Conservation (phyloP, 2,113 vertebrate species). For the Numenius arquata region DNA sequence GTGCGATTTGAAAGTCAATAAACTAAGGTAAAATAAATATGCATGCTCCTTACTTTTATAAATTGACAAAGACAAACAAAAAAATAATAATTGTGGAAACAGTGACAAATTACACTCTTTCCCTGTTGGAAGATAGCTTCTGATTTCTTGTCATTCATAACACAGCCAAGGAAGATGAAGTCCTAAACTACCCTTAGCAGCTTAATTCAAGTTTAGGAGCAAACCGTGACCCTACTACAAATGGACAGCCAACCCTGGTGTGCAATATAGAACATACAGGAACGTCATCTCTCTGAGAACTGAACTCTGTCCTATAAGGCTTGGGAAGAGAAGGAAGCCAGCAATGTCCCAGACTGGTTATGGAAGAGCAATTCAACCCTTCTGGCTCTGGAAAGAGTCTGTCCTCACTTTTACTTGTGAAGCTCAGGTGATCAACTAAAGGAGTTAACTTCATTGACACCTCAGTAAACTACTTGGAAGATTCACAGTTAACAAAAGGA, state of each 20-base stretch:
- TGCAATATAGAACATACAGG: neutral
- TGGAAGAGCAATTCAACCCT: neutral
- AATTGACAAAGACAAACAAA: slow-evolving; percentile 9
- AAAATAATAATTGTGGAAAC: neutral
- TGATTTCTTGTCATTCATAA: neutral
- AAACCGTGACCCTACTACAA: neutral
- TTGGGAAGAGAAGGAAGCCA: neutral
- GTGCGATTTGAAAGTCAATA: slow-evolving; percentile 33
- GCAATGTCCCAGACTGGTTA: neutral
- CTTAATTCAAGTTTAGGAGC: neutral
- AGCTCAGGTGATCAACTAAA: neutral
- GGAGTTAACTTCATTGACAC: neutral
- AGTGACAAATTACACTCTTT: neutral
- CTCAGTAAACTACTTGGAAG: neutral
- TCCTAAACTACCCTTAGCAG: neutral
- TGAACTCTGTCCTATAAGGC: neutral
- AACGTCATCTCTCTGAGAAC: neutral
- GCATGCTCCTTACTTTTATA: neutral
- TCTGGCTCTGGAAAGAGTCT: neutral
- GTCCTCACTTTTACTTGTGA: neutral
- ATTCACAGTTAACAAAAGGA: neutral
- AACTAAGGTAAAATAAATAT: slow-evolving; percentile 43
- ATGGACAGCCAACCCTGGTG: neutral
- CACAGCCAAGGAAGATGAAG: neutral
- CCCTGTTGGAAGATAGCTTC: neutral